These are phyloP conservation scores for Leptinotarsa peninsularis DNA, from an alignment of 2,888 invertebrate species.

Conservation along the genomic window DNA sequence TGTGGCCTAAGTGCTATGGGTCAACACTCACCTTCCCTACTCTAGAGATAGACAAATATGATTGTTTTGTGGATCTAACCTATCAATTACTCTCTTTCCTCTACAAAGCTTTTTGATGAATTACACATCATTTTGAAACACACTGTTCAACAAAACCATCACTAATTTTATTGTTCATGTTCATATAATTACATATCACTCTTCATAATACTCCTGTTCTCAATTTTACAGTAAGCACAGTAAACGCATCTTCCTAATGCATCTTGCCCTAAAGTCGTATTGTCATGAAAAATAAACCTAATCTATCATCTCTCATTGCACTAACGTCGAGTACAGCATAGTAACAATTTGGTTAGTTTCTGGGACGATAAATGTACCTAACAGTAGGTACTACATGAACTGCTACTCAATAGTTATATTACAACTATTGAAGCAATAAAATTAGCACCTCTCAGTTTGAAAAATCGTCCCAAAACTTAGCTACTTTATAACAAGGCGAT, in stretches of 20 bases:
- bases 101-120: background rate
- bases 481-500: conserved; percentile 41
- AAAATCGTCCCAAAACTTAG: conserved; percentile 27
- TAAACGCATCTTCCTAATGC: conserved; percentile 52
- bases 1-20: no score
- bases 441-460: background rate
- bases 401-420: background rate
- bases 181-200: conserved; percentile 58
- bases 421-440: background rate
- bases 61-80: no score
- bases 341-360: conserved; percentile 40
- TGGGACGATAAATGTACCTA: conserved; percentile 28
- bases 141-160: conserved; percentile 54
- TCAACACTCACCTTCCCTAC: no score
- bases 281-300: conserved; percentile 60
- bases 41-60: no score
- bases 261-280: conserved; percentile 58
- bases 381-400: background rate
- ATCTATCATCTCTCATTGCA: conserved; percentile 47
- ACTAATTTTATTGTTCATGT: conserved; percentile 58
- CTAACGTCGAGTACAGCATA: conserved; percentile 47
- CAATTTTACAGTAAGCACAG: conserved; percentile 49
- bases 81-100: no score
- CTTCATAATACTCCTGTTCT: conserved; percentile 57
- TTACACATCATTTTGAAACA: conserved; percentile 12